A percentile compares a stretch with the other conserved stretches of the same genome.
phyloP scores from a whole-genome alignment of 1,140 invertebrate genomes.

The Zophobas atratus region DNA sequence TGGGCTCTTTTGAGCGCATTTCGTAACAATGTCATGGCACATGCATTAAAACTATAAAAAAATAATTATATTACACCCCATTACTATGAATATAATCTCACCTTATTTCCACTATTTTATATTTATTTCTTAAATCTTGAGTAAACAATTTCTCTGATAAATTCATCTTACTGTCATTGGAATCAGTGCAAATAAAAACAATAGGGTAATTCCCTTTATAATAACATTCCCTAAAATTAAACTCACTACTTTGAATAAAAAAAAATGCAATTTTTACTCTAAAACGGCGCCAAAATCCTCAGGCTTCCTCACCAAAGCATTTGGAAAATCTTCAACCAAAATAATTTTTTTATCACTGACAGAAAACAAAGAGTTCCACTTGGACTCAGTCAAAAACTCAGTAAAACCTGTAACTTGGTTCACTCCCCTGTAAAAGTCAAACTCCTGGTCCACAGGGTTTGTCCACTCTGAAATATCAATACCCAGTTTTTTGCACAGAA shows the following conservation, averaged over 20 bases:
- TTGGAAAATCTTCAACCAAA: constrained; percentile 84
- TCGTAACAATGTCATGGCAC: constrained; percentile 76
- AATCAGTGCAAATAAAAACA: constrained; percentile 81
- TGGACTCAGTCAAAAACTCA: constrained; percentile 79
- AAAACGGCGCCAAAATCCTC: constrained; percentile 75
- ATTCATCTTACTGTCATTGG: constrained; percentile 73
- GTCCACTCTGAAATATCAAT: constrained; percentile 80
- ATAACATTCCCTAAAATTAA: constrained; percentile 74
- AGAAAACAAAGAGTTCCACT: constrained; percentile 76
- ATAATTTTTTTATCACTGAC: constrained; percentile 71
- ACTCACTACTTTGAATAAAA: background rate
- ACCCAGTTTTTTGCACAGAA: constrained; percentile 73
- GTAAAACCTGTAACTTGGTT: constrained; percentile 78
- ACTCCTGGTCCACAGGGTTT: constrained; percentile 76
- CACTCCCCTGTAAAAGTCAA: constrained; percentile 67
- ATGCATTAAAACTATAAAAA: constrained; percentile 74
- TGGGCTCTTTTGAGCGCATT: constrained; percentile 76
- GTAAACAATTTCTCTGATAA: constrained; percentile 77
- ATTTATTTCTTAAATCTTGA: constrained; percentile 72
- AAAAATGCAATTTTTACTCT: constrained; percentile 68
- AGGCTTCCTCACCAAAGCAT: constrained; percentile 75
- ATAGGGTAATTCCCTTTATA: constrained; percentile 77
- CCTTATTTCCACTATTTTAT: constrained; percentile 76
- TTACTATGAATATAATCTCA: constrained; percentile 61
- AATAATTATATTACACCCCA: constrained; percentile 17